Percentiles rank a stretch among this genome's conserved stretches.
Conservation (phyloP, 35 echinoderm and acorn worm species). For the Diadema setosum region DNA sequence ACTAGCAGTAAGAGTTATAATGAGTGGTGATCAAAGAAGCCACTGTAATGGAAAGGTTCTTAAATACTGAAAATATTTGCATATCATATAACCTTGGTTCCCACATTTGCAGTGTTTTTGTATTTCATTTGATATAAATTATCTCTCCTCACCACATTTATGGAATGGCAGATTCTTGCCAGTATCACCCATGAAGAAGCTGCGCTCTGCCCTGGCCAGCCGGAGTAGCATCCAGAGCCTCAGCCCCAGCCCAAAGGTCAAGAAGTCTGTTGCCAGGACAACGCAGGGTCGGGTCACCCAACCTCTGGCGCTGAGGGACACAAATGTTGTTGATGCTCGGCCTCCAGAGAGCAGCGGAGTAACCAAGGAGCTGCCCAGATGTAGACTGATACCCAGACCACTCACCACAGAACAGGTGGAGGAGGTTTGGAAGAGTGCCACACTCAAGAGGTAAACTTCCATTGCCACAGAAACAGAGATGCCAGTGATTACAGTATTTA, state of each 20-base stretch:
- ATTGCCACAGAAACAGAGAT: too few relatives aligned
- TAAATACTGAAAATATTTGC: too few relatives aligned
- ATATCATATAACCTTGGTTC: too few relatives aligned
- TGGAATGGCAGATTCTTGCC: constrained; percentile 60
- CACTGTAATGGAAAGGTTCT: too few relatives aligned
- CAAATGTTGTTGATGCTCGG: not conserved
- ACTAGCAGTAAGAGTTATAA: too few relatives aligned
- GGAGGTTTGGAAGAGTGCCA: constrained; percentile 69
- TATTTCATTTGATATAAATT: too few relatives aligned
- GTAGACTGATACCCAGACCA: constrained; percentile 2
- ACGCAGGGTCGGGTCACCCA: not conserved
- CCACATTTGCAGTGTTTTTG: too few relatives aligned
- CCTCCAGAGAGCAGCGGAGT: not conserved
- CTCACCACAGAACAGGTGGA: constrained; percentile 20
- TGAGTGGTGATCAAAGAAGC: too few relatives aligned
- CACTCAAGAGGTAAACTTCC: constrained; percentile 68
- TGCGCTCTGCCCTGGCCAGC: constrained; percentile 72
- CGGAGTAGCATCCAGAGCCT: constrained; percentile 51
- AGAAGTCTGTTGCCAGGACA: not conserved
- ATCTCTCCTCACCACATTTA: too few relatives aligned
- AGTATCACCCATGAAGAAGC: constrained; percentile 85
- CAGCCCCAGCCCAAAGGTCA: constrained; percentile 45
- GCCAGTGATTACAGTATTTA: too few relatives aligned
- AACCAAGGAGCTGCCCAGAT: constrained; percentile 22
- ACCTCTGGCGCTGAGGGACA: not conserved